phyloP scores from a whole-genome alignment of 2,888 invertebrate species.

The Drosophila subsilvestris region DNA sequence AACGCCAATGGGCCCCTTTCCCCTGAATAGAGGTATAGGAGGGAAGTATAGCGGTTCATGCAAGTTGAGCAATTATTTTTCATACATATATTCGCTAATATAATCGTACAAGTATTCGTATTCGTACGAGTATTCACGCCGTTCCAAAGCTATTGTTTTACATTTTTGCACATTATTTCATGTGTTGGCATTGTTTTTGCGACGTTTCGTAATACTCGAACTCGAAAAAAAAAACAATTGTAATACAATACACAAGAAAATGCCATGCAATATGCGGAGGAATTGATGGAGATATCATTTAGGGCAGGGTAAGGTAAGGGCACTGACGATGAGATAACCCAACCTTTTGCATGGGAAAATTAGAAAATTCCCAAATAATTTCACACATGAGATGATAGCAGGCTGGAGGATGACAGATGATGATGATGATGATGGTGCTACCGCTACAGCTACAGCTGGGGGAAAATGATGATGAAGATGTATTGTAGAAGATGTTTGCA shows the following conservation, averaged over 20 bases:
- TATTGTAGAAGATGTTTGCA: background rate
- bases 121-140: background rate
- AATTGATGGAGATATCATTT: constrained; percentile 34
- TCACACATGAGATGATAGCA: constrained; percentile 70
- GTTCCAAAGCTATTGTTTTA: constrained; percentile 1
- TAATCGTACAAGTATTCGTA: background rate
- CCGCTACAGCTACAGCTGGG: background rate
- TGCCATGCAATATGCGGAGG: constrained; percentile 38
- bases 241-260: constrained; percentile 5
- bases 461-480: background rate
- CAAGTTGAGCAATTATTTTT: constrained; percentile 79
- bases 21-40: background rate
- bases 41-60: constrained; percentile 51
- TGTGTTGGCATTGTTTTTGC: constrained; percentile 57
- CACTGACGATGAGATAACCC: constrained; percentile 68
- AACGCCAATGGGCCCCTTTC: background rate
- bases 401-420: background rate
- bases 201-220: constrained; percentile 2
- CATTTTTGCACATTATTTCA: constrained; percentile 3
- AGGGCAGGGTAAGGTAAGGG: background rate
- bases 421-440: too few species aligned
- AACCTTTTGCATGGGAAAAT: constrained; percentile 70
- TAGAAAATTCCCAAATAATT: constrained; percentile 78
- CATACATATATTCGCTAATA: constrained; percentile 41
- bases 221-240: constrained; percentile 15